Evolutionary conservation across 2,113 vertebrate genomes (phyloP).

Genomic region (Theristicus caerulescens): DNA sequence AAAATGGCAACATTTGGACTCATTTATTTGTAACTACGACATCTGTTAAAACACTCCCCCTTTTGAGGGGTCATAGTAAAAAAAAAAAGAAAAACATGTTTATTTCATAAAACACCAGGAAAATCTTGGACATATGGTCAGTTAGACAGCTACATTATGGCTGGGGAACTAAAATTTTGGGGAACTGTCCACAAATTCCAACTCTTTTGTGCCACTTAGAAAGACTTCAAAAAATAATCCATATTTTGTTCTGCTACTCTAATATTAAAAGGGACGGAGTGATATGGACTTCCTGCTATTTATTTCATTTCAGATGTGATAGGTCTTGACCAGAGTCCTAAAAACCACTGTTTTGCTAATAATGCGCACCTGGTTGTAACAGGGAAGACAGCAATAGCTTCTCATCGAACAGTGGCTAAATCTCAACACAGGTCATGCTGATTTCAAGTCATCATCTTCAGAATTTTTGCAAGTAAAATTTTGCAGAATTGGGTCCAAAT

Average conservation of each 20-base stretch:
- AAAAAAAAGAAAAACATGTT: neutral
- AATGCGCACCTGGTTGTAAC: accelerated
- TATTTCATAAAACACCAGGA: neutral
- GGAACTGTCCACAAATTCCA: neutral
- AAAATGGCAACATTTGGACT: neutral
- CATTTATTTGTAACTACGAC: neutral
- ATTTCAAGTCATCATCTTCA: neutral
- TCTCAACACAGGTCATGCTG: neutral
- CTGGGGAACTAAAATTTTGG: neutral
- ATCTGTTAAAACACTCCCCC: neutral
- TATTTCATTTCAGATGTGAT: neutral
- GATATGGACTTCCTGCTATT: neutral
- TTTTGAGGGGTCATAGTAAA: accelerated
- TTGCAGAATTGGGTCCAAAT: neutral
- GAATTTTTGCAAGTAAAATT: neutral
- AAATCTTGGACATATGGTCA: neutral
- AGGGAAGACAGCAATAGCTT: accelerated
- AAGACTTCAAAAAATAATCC: neutral
- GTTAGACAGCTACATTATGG: neutral
- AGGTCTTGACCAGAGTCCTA: neutral
- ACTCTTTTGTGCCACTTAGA: neutral
- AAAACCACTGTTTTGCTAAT: neutral
- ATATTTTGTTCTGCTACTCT: neutral
- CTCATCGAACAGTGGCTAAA: neutral
- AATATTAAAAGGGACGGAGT: neutral